Evolutionary conservation across 2,113 vertebrate species (phyloP).

Genomic region (Amia ocellicauda): DNA sequence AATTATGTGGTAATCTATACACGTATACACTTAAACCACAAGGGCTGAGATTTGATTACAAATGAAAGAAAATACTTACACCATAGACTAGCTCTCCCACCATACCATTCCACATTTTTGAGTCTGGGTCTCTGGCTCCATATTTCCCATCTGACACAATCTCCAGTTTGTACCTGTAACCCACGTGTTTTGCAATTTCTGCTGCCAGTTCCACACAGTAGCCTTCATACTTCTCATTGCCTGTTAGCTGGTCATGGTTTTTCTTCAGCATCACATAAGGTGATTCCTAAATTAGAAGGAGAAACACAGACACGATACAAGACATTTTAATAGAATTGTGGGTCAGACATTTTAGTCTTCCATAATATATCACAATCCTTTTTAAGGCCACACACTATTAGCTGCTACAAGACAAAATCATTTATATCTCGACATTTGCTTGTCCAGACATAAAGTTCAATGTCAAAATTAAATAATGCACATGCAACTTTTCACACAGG

Average conservation of each 20-base stretch:
- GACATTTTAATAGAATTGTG: too few species aligned
- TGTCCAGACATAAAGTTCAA: too few species aligned
- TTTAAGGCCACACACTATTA: too few species aligned
- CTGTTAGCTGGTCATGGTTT: slow-evolving; percentile 85
- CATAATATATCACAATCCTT: too few species aligned
- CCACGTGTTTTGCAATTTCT: slow-evolving; percentile 95
- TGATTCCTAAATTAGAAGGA: slow-evolving; percentile 76
- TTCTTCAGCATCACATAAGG: slow-evolving; percentile 98
- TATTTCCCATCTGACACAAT: slow-evolving; percentile 94
- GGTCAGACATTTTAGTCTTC: too few species aligned
- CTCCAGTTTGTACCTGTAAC: slow-evolving; percentile 92
- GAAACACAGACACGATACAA: slow-evolving; percentile 5
- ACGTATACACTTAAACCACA: too few species aligned
- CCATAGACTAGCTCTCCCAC: slow-evolving; percentile 96
- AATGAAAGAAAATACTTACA: slow-evolving; percentile 64
- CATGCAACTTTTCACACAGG: too few species aligned
- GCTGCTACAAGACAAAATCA: too few species aligned
- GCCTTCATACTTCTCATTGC: slow-evolving; percentile 93
- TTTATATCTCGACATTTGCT: too few species aligned
- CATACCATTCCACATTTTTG: slow-evolving; percentile 98
- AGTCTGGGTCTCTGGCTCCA: slow-evolving; percentile 86
- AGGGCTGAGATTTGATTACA: too few species aligned
- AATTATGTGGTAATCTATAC: too few species aligned
- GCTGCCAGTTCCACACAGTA: slow-evolving; percentile 95
- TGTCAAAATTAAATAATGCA: too few species aligned